Evolutionary conservation across 2,113 vertebrate species (phyloP).

Genomic region (Oenanthe oenanthe): DNA sequence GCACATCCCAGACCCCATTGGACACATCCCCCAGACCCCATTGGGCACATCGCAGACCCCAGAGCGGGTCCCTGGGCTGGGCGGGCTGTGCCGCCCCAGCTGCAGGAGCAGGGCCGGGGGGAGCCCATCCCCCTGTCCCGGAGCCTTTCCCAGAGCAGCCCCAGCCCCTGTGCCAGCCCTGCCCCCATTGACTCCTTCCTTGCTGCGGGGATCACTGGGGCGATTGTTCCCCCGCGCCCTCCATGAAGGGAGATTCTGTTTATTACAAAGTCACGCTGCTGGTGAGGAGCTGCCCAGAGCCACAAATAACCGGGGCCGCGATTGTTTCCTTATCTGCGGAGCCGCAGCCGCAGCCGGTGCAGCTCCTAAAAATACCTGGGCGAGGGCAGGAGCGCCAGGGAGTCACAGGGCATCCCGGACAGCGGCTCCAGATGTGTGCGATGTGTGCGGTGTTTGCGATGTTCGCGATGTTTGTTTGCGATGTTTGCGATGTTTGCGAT

Average conservation of each 20-base stretch:
- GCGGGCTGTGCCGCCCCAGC: background rate
- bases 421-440: background rate
- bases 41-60: background rate
- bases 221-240: background rate
- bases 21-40: too few species aligned
- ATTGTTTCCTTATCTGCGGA: slow-evolving; percentile 62
- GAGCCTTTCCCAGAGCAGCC: slow-evolving; percentile 35
- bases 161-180: background rate
- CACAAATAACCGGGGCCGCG: background rate
- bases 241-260: slow-evolving; percentile 51
- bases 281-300: background rate
- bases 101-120: background rate
- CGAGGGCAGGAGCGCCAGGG: background rate
- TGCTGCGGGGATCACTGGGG: background rate
- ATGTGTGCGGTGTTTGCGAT: too few species aligned
- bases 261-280: slow-evolving; percentile 44
- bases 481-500: too few species aligned
- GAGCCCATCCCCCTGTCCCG: background rate
- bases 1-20: too few species aligned
- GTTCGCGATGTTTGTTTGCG: too few species aligned
- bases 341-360: background rate
- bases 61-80: background rate
- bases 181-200: background rate
- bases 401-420: background rate
- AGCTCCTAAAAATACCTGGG: slow-evolving; percentile 33